A percentile compares a stretch with the other conserved stretches of the same genome.
Evolutionary conservation across 1,140 invertebrate genomes (phyloP).

Genomic region (Whitmania pigra): DNA sequence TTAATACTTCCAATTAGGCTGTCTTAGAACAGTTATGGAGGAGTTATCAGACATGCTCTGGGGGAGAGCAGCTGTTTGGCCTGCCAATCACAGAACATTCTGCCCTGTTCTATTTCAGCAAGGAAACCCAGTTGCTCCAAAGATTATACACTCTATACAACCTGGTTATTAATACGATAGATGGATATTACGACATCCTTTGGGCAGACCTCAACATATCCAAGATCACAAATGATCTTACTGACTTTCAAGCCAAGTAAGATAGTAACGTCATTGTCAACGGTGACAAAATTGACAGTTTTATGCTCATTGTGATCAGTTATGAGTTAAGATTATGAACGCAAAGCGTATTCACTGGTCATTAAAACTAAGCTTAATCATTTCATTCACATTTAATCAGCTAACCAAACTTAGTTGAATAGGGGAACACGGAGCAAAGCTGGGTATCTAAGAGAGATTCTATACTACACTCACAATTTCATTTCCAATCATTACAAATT

Average conservation of each 20-base stretch:
- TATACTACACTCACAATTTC: too few relatives aligned
- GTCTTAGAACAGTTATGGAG: slow-evolving; percentile 88
- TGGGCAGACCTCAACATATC: slow-evolving; percentile 94
- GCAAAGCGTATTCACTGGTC: too few relatives aligned
- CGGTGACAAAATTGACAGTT: too few relatives aligned
- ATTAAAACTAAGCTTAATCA: too few relatives aligned
- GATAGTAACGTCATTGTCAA: too few relatives aligned
- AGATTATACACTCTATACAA: slow-evolving; percentile 91
- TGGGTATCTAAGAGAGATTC: too few relatives aligned
- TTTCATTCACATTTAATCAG: too few relatives aligned
- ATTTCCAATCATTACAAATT: too few relatives aligned
- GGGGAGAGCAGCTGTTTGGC: slow-evolving; percentile 84
- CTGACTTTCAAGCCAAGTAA: slow-evolving; percentile 76
- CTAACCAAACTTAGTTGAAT: too few relatives aligned
- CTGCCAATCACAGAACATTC: slow-evolving; percentile 77
- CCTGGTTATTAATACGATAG: slow-evolving; percentile 85
- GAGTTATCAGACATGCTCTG: slow-evolving; percentile 76
- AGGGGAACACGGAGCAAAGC: too few relatives aligned
- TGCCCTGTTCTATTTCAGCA: slow-evolving; percentile 75
- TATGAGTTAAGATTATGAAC: too few relatives aligned
- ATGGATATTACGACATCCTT: slow-evolving; percentile 87
- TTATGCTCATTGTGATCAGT: too few relatives aligned
- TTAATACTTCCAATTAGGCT: slow-evolving; percentile 50
- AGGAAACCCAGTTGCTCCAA: slow-evolving; percentile 74
- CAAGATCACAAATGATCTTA: slow-evolving; percentile 87